A percentile compares a stretch with the other conserved stretches of the same genome.
These are phyloP conservation scores for Tetragonula clypearis DNA, from an alignment of 1,140 invertebrate genomes.

Conservation along the genomic window DNA sequence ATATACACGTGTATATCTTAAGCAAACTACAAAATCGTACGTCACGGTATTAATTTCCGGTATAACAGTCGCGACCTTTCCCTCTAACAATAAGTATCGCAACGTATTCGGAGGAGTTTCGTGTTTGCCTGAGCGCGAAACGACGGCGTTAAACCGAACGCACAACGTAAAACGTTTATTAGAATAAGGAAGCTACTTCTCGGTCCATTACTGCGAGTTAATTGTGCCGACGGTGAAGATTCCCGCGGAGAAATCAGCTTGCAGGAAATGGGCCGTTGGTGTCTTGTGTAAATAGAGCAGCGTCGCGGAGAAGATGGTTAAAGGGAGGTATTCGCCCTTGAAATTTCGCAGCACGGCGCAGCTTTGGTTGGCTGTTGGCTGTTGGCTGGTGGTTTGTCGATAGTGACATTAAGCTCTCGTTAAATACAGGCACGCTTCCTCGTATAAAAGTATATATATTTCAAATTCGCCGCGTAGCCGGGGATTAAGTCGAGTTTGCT, in stretches of 20 bases:
- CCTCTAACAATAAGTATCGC: background rate
- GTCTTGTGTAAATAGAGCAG: conserved; percentile 30
- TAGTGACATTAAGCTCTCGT: conserved; percentile 34
- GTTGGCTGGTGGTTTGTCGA: conserved; percentile 25
- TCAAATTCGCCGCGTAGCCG: conserved; percentile 19
- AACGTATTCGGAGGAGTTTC: background rate
- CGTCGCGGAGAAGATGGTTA: background rate
- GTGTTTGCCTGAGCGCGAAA: background rate
- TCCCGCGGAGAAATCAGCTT: conserved; percentile 1
- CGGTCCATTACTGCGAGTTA: conserved; percentile 15
- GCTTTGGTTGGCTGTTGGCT: background rate
- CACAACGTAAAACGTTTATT: background rate
- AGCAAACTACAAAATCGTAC: background rate
- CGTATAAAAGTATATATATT: conserved; percentile 41
- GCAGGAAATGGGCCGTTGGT: background rate
- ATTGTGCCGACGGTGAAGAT: conserved; percentile 18
- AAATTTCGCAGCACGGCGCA: conserved; percentile 2
- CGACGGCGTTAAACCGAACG: background rate
- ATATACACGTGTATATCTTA: background rate
- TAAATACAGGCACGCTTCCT: conserved; percentile 9
- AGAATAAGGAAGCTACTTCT: conserved; percentile 18
- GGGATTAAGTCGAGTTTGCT: conserved; percentile 35
- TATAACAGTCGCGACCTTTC: background rate
- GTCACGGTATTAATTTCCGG: background rate
- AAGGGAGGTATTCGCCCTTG: conserved; percentile 26